phyloP scores from a whole-genome alignment of 2,113 vertebrate genomes.

The Pantherophis guttatus region DNA sequence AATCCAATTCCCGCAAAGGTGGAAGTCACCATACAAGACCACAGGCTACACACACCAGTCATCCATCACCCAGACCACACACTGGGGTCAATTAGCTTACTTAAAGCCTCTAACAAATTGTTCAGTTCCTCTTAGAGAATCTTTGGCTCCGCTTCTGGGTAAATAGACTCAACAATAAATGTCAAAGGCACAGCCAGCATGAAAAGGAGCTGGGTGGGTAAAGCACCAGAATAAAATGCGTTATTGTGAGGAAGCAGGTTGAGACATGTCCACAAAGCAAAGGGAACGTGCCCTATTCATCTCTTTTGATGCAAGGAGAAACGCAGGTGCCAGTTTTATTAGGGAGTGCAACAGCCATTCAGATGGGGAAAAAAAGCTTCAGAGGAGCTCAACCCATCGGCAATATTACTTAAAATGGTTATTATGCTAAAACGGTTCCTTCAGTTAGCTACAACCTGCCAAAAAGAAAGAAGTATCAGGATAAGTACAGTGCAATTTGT shows the following conservation, averaged over 20 bases:
- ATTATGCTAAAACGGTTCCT: neutral
- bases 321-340: slow-evolving; percentile 37
- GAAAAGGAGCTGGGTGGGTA: neutral
- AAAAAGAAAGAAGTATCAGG: neutral
- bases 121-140: neutral
- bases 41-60: neutral
- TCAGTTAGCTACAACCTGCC: neutral
- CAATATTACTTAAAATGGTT: slow-evolving; percentile 22
- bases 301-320: slow-evolving; percentile 41
- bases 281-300: neutral
- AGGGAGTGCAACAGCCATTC: slow-evolving; percentile 25
- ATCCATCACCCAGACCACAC: neutral
- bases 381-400: slow-evolving; percentile 39
- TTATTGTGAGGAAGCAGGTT: slow-evolving; percentile 44
- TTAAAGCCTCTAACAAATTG: neutral
- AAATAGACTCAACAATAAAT: slow-evolving; percentile 39
- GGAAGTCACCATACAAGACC: neutral
- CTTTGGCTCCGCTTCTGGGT: slow-evolving; percentile 43
- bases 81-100: neutral
- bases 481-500: neutral
- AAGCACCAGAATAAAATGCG: neutral
- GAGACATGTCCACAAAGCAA: slow-evolving; percentile 53
- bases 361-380: neutral
- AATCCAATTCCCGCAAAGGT: neutral
- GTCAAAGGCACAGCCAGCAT: slow-evolving; percentile 5